These are phyloP conservation scores for Todus mexicanus DNA, from an alignment of 2,797 vertebrate species.

Conservation along the genomic window DNA sequence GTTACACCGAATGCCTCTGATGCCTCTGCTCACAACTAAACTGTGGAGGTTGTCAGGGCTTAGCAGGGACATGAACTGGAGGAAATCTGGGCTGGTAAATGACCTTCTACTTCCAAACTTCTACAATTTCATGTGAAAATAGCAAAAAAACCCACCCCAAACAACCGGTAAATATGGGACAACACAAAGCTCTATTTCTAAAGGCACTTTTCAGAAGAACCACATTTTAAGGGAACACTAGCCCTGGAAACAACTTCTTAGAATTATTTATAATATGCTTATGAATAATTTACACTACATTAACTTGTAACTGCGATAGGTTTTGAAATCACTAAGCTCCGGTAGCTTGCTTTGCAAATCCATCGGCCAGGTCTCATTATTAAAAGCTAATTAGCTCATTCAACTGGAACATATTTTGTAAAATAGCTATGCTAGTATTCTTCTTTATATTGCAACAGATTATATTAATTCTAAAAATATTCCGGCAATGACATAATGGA, in stretches of 20 bases:
- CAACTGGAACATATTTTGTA: constrained; percentile 48
- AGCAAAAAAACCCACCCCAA: neutral
- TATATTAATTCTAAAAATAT: constrained; percentile 35
- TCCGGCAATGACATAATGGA: neutral
- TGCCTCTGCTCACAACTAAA: neutral
- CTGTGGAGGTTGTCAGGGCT: neutral
- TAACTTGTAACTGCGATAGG: constrained; percentile 57
- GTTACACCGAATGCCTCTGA: no score
- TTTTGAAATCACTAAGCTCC: constrained; percentile 54
- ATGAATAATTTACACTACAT: constrained; percentile 58
- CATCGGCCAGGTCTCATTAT: constrained; percentile 38
- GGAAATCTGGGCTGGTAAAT: neutral
- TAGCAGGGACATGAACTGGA: neutral
- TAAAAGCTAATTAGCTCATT: constrained; percentile 54
- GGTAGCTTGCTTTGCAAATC: constrained; percentile 41
- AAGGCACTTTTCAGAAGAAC: neutral
- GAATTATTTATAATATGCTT: constrained; percentile 28
- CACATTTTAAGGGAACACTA: neutral
- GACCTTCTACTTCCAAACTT: neutral
- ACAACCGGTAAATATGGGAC: neutral
- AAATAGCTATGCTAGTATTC: constrained; percentile 15
- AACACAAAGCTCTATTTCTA: neutral
- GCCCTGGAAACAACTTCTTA: constrained; percentile 24
- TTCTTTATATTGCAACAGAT: neutral
- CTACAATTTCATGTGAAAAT: neutral